Base-by-base conservation (phyloP, 2,888 invertebrate genomes). In the Scaptomyza caliginosa region DNA sequence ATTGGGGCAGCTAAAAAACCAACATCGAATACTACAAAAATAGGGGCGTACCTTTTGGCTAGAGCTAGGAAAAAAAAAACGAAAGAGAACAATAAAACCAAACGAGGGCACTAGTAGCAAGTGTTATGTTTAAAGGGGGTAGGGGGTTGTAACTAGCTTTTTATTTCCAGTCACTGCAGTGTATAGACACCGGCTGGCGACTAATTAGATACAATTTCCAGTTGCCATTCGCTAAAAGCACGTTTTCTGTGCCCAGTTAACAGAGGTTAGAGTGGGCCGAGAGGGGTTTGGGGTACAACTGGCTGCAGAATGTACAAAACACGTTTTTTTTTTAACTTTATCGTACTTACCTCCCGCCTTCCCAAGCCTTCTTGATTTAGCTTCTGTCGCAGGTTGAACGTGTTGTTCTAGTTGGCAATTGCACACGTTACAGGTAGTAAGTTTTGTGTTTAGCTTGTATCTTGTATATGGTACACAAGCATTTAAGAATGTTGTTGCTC, bases 151-250 rank as follows among this genome's bases (percentile, higher is more conserved):
- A 34, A 43, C 54, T 62, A 49, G 30, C 34, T 40, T 39, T 26
- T 36, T 55, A 21, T 19, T 28, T 28, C 28, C 11, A 28, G 52
- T 40, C 50, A 45, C 46, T 50, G 65, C 46, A 46, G 65, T 65
- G 49, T 38, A 1, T 28, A 28, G 10, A 55, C 73, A 73, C 72
- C 64, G 67, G 86, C n/a, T 75, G 84, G 78, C 81, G 78, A 84
- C 82, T 82, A 82, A 82, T 82, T 82, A 82, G 86, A 82, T 86
- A 82, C 87, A 84, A 82, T 82, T 72, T 86, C 86, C 81, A 82
- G 86, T 86, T 73, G 69, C 62, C 81, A 74, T 83, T 77, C 78
- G 57, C 78, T 58, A 67, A 74, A 74, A 84, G 81, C 81, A 82
- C 81, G 81, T 82, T 86, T 77, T 67, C 78, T 67, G n/a, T n/a